A percentile compares a stretch with the other conserved stretches of the same genome.
Evolutionary conservation across 2,797 vertebrate species (phyloP).

Genomic region (Rachycentron canadum): DNA sequence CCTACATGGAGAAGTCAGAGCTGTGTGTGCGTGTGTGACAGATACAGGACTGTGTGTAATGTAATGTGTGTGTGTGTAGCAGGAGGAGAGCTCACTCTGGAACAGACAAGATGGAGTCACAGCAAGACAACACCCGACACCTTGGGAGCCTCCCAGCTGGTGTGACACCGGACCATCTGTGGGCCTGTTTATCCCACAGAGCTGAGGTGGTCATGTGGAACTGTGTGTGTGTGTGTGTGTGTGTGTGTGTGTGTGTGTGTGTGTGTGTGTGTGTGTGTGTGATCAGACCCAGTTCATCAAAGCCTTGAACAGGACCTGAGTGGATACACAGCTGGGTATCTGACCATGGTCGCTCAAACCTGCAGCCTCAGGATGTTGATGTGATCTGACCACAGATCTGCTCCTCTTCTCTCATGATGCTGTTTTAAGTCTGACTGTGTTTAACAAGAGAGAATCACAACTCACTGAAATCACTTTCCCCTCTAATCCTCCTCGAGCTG

Average conservation of each 20-base stretch:
- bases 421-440: constrained; percentile 1
- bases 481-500: constrained; percentile 42
- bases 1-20: background rate
- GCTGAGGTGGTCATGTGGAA: constrained; percentile 62
- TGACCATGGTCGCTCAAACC: background rate
- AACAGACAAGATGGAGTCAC: constrained; percentile 78
- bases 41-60: constrained; percentile 34
- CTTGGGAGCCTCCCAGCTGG: constrained; percentile 76
- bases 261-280: constrained; percentile 38
- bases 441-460: constrained; percentile 33
- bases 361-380: background rate
- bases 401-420: background rate
- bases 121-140: constrained; percentile 74
- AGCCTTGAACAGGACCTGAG: constrained; percentile 29
- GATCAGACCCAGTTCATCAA: constrained; percentile 55
- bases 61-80: constrained; percentile 47
- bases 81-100: constrained; percentile 41
- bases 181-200: constrained; percentile 73
- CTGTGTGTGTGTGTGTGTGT: constrained; percentile 30
- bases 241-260: constrained; percentile 27
- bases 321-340: constrained; percentile 8
- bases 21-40: constrained; percentile 3
- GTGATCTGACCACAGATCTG: constrained; percentile 14
- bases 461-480: constrained; percentile 32
- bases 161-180: constrained; percentile 81